These are phyloP conservation scores for Trichechus manatus DNA, from an alignment of 2,113 vertebrate species.

Conservation along the genomic window DNA sequence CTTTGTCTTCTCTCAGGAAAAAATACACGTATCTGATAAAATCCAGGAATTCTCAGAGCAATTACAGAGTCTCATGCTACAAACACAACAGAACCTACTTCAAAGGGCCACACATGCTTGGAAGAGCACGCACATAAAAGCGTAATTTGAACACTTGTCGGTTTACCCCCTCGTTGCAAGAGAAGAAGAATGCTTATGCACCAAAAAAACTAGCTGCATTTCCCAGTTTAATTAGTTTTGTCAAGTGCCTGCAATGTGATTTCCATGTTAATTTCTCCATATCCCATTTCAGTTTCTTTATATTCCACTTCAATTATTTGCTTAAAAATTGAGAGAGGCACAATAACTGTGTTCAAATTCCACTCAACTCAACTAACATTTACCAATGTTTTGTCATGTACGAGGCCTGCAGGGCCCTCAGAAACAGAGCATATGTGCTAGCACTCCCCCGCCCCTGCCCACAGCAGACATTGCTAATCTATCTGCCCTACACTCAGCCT, in stretches of 20 bases:
- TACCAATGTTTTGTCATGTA: slow-evolving; percentile 16
- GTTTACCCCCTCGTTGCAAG: slow-evolving; percentile 78
- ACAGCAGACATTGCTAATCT: neutral
- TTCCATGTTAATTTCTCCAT: slow-evolving; percentile 75
- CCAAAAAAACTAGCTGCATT: slow-evolving; percentile 71
- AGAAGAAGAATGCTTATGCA: slow-evolving; percentile 73
- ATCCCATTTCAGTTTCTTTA: slow-evolving; percentile 83
- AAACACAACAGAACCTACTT: slow-evolving; percentile 64
- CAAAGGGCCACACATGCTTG: slow-evolving; percentile 35
- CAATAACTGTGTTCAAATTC: slow-evolving; percentile 77
- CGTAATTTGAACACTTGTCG: slow-evolving; percentile 30
- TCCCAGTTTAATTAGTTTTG: slow-evolving; percentile 82
- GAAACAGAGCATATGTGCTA: neutral
- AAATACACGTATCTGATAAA: slow-evolving; percentile 55
- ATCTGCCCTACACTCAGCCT: neutral
- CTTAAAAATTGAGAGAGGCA: slow-evolving; percentile 81
- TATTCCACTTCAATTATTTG: slow-evolving; percentile 83
- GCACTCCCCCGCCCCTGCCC: accelerated
- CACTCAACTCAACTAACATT: slow-evolving; percentile 75
- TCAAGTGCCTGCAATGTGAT: slow-evolving; percentile 79
- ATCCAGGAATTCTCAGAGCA: slow-evolving; percentile 72
- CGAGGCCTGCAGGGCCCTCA: neutral
- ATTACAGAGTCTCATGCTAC: slow-evolving; percentile 59
- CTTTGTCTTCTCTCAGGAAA: slow-evolving; percentile 33
- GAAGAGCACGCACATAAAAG: slow-evolving; percentile 62